phyloP scores from a whole-genome alignment of 1,140 invertebrate genomes.

The Papilio glaucus region DNA sequence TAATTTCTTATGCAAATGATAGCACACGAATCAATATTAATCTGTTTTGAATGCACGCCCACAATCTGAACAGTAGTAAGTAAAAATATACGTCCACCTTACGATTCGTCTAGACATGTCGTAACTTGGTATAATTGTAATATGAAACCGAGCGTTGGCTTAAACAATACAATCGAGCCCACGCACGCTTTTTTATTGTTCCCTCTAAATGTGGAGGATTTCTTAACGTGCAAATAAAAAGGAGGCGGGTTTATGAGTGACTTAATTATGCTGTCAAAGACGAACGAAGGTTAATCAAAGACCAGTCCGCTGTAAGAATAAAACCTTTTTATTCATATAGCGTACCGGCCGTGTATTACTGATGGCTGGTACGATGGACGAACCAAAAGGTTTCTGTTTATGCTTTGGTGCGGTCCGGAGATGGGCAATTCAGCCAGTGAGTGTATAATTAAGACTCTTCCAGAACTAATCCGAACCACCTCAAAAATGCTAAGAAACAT shows the following conservation, averaged over 20 bases:
- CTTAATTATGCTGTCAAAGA: slow-evolving; percentile 41
- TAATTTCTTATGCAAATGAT: slow-evolving; percentile 44
- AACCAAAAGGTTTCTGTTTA: no score
- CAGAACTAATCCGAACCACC: no score
- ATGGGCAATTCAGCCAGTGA: no score
- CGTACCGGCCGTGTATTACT: background rate
- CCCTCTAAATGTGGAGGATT: slow-evolving; percentile 40
- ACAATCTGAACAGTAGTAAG: slow-evolving; percentile 52
- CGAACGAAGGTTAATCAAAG: slow-evolving; percentile 19
- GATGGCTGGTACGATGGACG: slow-evolving; percentile 18
- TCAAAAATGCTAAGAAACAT: no score
- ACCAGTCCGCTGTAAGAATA: no score
- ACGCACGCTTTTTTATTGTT: slow-evolving; percentile 49
- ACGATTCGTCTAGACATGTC: slow-evolving; percentile 59
- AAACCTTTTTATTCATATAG: slow-evolving; percentile 2
- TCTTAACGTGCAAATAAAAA: slow-evolving; percentile 58
- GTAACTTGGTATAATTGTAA: slow-evolving; percentile 49
- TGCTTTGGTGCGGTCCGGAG: no score
- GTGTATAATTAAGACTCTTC: no score
- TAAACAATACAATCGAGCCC: slow-evolving; percentile 51
- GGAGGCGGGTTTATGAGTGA: slow-evolving; percentile 41
- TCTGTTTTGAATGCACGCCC: slow-evolving; percentile 62
- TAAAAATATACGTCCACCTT: slow-evolving; percentile 66
- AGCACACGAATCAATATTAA: slow-evolving; percentile 53
- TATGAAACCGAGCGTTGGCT: slow-evolving; percentile 49